Conservation (phyloP, 2,797 vertebrate species). For the Lemur catta region DNA sequence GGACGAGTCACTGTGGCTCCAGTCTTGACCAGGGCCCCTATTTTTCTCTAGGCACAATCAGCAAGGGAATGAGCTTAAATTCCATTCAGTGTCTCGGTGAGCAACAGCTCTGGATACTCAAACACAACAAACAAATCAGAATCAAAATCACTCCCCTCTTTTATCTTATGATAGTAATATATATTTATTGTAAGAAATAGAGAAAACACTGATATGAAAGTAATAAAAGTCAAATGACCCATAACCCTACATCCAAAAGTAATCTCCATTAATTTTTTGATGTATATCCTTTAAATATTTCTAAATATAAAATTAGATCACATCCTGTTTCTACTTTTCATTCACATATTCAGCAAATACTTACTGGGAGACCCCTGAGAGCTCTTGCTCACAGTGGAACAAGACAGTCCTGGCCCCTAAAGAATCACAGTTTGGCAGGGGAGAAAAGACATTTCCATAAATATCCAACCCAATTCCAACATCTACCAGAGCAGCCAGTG, state of each 20-base stretch:
- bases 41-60: neutral
- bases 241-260: neutral
- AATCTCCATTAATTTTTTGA: neutral
- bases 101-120: neutral
- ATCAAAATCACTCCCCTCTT: neutral
- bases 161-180: neutral
- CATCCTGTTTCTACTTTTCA: neutral
- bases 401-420: neutral
- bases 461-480: neutral
- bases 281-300: neutral
- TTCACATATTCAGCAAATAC: neutral
- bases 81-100: neutral
- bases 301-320: neutral
- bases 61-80: neutral
- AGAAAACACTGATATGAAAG: neutral
- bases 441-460: neutral
- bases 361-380: neutral
- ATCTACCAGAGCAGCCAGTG: neutral
- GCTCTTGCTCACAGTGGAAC: neutral
- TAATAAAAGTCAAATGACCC: neutral
- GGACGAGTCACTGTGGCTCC: neutral
- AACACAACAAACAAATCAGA: neutral
- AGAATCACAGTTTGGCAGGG: neutral
- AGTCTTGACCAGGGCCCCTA: neutral
- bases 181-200: neutral